Percentiles rank a stretch among this genome's conserved stretches.
Conservation (phyloP, 64 coral and sea anemone genomes). For the Acropora tenuis region DNA sequence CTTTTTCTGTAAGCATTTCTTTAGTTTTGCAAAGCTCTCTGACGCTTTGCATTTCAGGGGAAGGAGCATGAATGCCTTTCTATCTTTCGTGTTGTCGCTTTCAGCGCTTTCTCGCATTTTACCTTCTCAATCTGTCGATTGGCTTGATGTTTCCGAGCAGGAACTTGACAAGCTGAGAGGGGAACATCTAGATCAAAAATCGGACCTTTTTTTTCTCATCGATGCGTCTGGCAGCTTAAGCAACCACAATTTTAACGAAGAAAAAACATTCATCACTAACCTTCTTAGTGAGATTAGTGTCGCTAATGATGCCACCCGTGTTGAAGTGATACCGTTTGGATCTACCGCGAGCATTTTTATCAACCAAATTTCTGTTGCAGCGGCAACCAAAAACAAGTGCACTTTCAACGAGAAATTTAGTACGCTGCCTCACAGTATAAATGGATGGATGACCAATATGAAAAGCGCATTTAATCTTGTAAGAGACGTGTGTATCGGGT, state of each 20-base stretch:
- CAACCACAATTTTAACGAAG: conserved; percentile 40
- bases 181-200: conserved; percentile 44
- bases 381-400: conserved; percentile 63
- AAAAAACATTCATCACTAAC: conserved; percentile 81
- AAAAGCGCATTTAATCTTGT: conserved; percentile 57
- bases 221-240: conserved; percentile 80
- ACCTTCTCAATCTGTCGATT: conserved; percentile 10
- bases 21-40: neutral
- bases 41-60: neutral
- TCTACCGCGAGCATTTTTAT: conserved; percentile 13
- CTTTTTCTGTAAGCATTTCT: neutral
- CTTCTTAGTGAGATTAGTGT: conserved; percentile 76
- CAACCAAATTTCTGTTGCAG: conserved; percentile 56
- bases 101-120: neutral
- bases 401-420: conserved; percentile 74
- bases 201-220: conserved; percentile 79
- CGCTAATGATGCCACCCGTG: conserved; percentile 60
- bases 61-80: neutral
- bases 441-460: conserved; percentile 61
- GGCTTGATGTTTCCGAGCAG: conserved; percentile 55
- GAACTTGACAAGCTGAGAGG: conserved; percentile 65
- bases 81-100: neutral
- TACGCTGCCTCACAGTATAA: neutral
- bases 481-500: conserved; percentile 36
- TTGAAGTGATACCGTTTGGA: conserved; percentile 85